phyloP scores from a whole-genome alignment of 2,797 vertebrate genomes.

The Lemur catta region DNA sequence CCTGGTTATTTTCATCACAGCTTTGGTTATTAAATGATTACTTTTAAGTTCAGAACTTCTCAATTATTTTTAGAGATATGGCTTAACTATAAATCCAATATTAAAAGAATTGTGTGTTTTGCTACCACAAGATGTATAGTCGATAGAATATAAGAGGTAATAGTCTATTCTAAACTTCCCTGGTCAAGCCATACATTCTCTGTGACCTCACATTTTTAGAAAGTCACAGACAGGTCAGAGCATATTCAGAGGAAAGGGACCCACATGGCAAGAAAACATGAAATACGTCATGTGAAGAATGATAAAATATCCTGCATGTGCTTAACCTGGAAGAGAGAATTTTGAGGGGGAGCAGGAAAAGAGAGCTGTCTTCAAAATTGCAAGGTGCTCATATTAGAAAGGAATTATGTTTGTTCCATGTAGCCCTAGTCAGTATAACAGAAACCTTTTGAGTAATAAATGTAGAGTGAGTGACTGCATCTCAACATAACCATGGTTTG shows the following conservation, averaged over 20 bases:
- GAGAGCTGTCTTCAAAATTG: background rate
- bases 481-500: background rate
- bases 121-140: background rate
- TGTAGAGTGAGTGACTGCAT: background rate
- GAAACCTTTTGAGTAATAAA: background rate
- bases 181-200: background rate
- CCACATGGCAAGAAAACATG: background rate
- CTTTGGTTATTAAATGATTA: conserved; percentile 26
- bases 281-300: background rate
- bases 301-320: background rate
- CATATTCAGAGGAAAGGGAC: background rate
- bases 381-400: background rate
- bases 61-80: background rate
- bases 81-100: background rate
- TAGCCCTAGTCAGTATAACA: background rate
- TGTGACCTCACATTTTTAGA: background rate
- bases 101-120: background rate
- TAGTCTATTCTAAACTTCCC: background rate
- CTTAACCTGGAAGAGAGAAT: background rate
- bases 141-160: background rate
- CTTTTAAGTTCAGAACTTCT: background rate
- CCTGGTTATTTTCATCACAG: background rate
- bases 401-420: background rate
- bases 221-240: background rate
- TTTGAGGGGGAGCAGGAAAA: background rate